Percentiles rank a stretch among this genome's conserved stretches.
Evolutionary conservation across 2,113 vertebrate species (phyloP).

Genomic region (Megaleporinus macrocephalus): DNA sequence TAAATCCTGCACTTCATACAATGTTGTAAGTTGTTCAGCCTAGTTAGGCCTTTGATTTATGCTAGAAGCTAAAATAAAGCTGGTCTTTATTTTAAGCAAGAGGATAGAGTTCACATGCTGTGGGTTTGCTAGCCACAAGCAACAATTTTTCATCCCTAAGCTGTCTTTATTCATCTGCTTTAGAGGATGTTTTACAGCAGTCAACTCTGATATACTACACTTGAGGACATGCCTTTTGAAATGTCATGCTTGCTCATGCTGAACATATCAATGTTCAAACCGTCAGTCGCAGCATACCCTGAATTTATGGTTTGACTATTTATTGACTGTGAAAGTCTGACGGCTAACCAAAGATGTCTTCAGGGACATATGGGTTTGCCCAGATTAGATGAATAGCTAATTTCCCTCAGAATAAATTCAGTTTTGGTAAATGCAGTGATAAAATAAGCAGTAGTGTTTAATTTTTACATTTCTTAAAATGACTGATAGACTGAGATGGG

Average conservation of each 20-base stretch:
- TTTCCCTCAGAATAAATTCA: neutral
- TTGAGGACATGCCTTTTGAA: constrained; percentile 2
- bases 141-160: constrained; percentile 11
- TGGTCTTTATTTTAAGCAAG: constrained; percentile 28
- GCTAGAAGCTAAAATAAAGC: constrained; percentile 4
- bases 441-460: neutral
- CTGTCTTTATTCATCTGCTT: constrained; percentile 8
- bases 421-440: no score
- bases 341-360: neutral
- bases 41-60: constrained; percentile 8
- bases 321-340: neutral
- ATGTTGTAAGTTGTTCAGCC: constrained; percentile 19
- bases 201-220: constrained; percentile 16
- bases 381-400: neutral
- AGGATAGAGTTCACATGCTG: constrained; percentile 1
- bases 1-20: constrained; percentile 34
- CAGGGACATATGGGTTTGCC: neutral
- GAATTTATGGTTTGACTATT: neutral
- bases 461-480: neutral
- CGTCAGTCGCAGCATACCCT: neutral
- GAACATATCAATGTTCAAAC: constrained; percentile 21
- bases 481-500: neutral
- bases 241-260: constrained; percentile 12
- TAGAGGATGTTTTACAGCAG: constrained; percentile 19
- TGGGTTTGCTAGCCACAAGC: constrained; percentile 27